Evolutionary conservation across 2,888 invertebrate genomes (phyloP), one percentile per base, ranked within the genome.

Genomic region (Ophioninae sp.): DNA sequence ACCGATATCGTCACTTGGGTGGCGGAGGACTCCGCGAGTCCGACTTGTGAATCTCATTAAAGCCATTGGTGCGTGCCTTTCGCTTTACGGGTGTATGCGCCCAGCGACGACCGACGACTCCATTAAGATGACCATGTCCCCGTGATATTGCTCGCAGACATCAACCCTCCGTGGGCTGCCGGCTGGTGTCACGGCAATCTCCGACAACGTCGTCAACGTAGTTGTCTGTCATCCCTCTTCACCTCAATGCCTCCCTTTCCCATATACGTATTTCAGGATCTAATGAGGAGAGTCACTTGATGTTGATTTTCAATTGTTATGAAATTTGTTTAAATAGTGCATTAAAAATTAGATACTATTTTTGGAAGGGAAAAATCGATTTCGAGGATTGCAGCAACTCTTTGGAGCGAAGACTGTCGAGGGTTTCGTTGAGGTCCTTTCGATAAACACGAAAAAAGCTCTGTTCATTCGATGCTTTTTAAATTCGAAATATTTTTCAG

Each of bases 41-140:
- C 86, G 88, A 90, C 90, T 91, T 89, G 89, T 86, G 91, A 92
- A 92, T 92, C 92, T 92, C 92, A 92, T 92, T 92, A 92, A 92
- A 92, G 88, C 88, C 92, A 91, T 90, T 90, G 92, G 90, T 90
- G 92, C 92, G 92, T 92, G 89, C 85, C 87, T 89, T 89, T 85
- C 87, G 89, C 89, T 89, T 89, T 89, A 88, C 89, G 81, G 83
- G 85, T 75, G 79, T 89, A 88, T 87, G 87, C 88, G 84, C 85
- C 78, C 59, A 59, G 85, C 84, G 70, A 84, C 88, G 87, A 88
- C 87, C 87, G 87, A 89, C 88, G 90, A 91, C 90, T 91, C 91
- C 86, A 92, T 92, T 91, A 92, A 92, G 92, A 92, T 92, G 92
- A 92, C 92, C 92, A 92, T 85, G 89, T 91, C 89, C 90, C 92